These are phyloP conservation scores for Ahaetulla prasina DNA, from an alignment of 2,113 vertebrate genomes.

Conservation along the genomic window DNA sequence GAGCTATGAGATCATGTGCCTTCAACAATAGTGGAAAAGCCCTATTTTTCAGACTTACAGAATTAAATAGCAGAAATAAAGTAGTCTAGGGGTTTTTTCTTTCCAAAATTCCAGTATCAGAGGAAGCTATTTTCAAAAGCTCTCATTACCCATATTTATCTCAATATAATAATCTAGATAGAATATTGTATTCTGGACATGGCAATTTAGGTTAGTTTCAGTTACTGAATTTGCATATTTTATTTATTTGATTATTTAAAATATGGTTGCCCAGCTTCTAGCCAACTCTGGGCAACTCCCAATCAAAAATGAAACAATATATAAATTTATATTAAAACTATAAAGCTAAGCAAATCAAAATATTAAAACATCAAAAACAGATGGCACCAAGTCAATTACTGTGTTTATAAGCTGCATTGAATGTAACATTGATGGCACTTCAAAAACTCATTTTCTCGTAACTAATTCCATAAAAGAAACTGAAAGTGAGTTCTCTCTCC, in stretches of 20 bases:
- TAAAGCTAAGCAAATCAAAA: background rate
- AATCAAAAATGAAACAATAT: too few relatives aligned
- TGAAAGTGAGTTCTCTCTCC: background rate
- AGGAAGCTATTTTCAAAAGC: background rate
- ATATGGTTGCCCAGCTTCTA: too few relatives aligned
- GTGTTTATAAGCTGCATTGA: background rate
- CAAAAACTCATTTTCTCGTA: background rate
- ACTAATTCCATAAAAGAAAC: background rate
- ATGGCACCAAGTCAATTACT: background rate
- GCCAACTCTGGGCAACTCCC: too few relatives aligned
- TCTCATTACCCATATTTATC: background rate
- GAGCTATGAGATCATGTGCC: background rate
- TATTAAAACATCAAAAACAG: background rate
- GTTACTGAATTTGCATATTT: too few relatives aligned
- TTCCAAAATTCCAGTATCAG: background rate
- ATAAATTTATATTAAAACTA: background rate
- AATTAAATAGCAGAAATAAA: background rate
- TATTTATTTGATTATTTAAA: too few relatives aligned
- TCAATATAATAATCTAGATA: background rate
- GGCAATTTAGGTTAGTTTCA: background rate
- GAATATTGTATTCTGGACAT: background rate
- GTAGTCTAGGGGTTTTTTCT: background rate
- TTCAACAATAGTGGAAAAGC: background rate
- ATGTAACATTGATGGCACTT: background rate
- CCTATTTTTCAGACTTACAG: background rate